Conservation (phyloP, 2,113 vertebrate species). For the Atlantisia rogersi region DNA sequence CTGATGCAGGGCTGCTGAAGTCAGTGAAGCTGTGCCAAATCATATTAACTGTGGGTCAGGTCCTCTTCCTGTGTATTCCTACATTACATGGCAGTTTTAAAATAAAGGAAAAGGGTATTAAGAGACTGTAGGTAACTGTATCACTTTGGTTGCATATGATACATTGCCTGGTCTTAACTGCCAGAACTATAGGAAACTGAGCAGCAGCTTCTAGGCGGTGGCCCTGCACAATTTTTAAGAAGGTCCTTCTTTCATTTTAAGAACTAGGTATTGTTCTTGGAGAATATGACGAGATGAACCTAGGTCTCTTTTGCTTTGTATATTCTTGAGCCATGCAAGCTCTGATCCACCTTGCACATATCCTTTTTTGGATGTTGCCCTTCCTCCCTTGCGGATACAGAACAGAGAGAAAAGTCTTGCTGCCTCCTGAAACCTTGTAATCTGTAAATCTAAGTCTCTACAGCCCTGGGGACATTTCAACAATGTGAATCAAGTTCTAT, state of each 20-base stretch:
- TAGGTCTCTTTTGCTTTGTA: not conserved
- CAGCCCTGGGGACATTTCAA: conserved; percentile 6
- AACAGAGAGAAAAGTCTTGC: conserved; percentile 28
- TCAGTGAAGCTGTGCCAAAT: not conserved
- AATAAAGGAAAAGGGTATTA: not conserved
- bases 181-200: not conserved
- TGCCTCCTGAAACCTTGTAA: conserved; percentile 3
- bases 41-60: not conserved
- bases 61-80: not conserved
- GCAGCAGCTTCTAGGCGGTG: not conserved
- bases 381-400: not conserved
- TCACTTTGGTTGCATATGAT: not conserved
- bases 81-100: not conserved
- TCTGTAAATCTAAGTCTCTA: conserved; percentile 20
- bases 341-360: conserved; percentile 37
- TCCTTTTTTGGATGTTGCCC: not conserved
- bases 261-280: not conserved
- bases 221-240: not conserved
- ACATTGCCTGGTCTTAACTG: not conserved
- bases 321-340: not conserved
- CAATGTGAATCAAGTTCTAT: conserved; percentile 2
- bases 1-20: not conserved
- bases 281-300: not conserved
- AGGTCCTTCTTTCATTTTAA: conserved; percentile 11
- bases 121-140: not conserved